Base-by-base conservation (phyloP, 2,797 vertebrate genomes). In the Sparidentex hasta region DNA sequence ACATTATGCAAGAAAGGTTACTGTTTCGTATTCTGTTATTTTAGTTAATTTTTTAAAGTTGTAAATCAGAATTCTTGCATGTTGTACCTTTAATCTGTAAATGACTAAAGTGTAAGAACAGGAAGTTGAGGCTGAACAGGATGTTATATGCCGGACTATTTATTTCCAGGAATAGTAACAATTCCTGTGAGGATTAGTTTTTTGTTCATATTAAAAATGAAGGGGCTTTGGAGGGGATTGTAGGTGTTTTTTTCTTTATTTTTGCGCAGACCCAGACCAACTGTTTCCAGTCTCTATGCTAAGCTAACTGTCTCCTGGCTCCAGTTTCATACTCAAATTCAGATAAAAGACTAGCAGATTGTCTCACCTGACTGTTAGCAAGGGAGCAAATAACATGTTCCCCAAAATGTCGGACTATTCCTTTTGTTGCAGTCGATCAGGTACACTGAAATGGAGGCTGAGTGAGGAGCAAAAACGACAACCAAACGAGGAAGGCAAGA, bases 401-500 rank as follows among this genome's bases (percentile, higher is more conserved):
- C 47, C 43, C 43, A 7, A 64, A 67, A 74, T 73, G 2, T 46
- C 18, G 6, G 1, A 38, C 2, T 61, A 23, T 20, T 71, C 14
- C 14, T 9, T 29, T 54, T 5, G 63, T 1, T 63, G 29, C 27
- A 55, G 29, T 43, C 13, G 9, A 61, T 20, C 18, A 27, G 13
- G 20, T n/a, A 50, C 18, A 27, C 48, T 58, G 14, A 4, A 52
- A 13, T 74, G 12, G 44, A 61, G 54, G 12, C 11, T 29, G 54
- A 61, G 20, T 11, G 6, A 47, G 50, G 46, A n/a, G 52, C 5
- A 59, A 38, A 38, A 67, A 63, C 64, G 0, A 8, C 14, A 18
- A 57, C 33, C 13, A 29, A 18, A 76, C 52, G n/a, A 78, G 20
- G 48, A 44, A 6, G 21, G 25, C n/a, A n/a, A 58, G 38, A 48